Base-by-base conservation (phyloP, 2,888 invertebrate species). In the Emmelina monodactyla region DNA sequence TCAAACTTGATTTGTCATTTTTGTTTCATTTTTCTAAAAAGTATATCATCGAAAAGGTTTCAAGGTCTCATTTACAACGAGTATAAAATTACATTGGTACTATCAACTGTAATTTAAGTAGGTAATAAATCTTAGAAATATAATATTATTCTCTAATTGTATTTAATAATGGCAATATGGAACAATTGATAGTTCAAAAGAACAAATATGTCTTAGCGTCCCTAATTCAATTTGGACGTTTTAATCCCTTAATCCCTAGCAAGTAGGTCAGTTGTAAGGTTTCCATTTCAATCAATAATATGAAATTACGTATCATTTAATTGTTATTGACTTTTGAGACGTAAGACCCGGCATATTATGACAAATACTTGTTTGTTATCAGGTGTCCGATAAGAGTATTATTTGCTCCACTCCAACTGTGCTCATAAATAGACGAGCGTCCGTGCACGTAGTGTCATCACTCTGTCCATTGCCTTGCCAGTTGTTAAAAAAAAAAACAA, bases 331-430 rank as follows among this genome's bases (percentile, higher is more conserved):
- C 5, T n/a, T 33, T 35, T 37, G 35, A 39, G 38, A 38, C 34
- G 33, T 40, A 38, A 40, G 29, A 39, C 49, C 25, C 37, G 37
- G 38, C 43, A 56, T 55, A 58, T 53, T 64, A 63, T 70, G 67
- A 72, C 63, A 64, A 64, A 62, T 59, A 31, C 28, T 25, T 25
- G 25, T 25, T 25, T n/a, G 55, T 71, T 73, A 76, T 75, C 70
- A 49, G 46, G 46, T 60, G 70, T 31, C 63, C 66, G 76, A 76
- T 75, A 75, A 72, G 55, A 49, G 25, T 10, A 31, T 33, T 50
- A 55, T 55, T 62, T 54, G 51, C 25, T 49, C 53, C 60, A 67
- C 61, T 65, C 53, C 44, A 54, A 49, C 45, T 43, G 44, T 51
- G 59, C 59, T 61, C 58, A 66, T 65, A 69, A 62, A 66, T 62